Conservation (phyloP, 1,140 invertebrate genomes). For the Solen grandis region DNA sequence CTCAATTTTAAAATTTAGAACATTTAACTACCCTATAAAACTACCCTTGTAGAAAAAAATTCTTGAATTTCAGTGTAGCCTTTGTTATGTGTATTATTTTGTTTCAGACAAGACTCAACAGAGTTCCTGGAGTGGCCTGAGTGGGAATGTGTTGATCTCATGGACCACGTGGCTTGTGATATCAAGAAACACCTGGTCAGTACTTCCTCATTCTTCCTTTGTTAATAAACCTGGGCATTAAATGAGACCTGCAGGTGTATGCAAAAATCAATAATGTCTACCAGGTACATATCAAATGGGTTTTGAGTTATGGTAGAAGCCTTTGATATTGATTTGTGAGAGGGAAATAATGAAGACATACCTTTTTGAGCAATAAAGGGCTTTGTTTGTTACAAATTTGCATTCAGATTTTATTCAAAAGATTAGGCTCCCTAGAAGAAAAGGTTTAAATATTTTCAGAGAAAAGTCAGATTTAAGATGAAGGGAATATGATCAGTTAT, state of each 20-base stretch:
- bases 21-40: too few relatives aligned
- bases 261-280: not conserved
- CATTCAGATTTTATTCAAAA: too few relatives aligned
- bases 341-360: not conserved
- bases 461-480: too few relatives aligned
- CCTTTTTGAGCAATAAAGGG: not conserved
- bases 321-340: not conserved
- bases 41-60: too few relatives aligned
- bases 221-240: not conserved
- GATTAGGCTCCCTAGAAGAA: too few relatives aligned
- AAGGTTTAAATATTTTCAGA: too few relatives aligned
- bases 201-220: not conserved
- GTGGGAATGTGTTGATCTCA: slow-evolving; percentile 43
- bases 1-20: too few relatives aligned
- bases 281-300: too few relatives aligned
- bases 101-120: slow-evolving; percentile 14
- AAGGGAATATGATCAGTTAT: too few relatives aligned
- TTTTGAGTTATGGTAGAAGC: slow-evolving; percentile 2
- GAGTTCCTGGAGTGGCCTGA: slow-evolving; percentile 40
- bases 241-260: not conserved
- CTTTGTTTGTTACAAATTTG: too few relatives aligned
- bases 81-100: too few relatives aligned
- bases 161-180: slow-evolving; percentile 19
- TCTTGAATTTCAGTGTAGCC: too few relatives aligned
- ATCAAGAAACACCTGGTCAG: slow-evolving; percentile 29